Percentiles rank a stretch among this genome's conserved stretches.
These are phyloP conservation scores for Gadus macrocephalus DNA, from an alignment of 2,113 vertebrate species.

Conservation along the genomic window DNA sequence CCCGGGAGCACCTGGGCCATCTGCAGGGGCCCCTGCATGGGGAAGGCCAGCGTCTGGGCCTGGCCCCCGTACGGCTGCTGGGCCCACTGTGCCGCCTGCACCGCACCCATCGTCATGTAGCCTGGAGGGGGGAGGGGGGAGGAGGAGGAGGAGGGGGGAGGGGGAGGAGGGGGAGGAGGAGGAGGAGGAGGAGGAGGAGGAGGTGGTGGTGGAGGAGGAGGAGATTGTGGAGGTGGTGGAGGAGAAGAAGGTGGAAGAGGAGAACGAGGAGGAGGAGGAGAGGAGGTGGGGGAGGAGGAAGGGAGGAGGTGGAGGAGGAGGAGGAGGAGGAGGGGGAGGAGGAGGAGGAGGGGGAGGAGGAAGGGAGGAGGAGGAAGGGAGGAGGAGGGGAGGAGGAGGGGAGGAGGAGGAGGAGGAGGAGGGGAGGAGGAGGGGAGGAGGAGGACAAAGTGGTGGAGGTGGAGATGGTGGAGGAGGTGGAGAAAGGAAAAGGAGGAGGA, in stretches of 20 bases:
- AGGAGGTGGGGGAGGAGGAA: too few relatives aligned
- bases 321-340: not conserved
- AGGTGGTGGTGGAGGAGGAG: not conserved
- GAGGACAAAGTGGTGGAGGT: too few relatives aligned
- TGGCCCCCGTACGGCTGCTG: conserved; percentile 88
- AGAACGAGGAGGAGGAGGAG: not conserved
- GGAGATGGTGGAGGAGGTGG: too few relatives aligned
- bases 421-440: too few relatives aligned
- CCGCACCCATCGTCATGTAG: conserved; percentile 97
- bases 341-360: not conserved
- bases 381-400: too few relatives aligned
- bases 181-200: not conserved
- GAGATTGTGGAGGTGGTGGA: not conserved
- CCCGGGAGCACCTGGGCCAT: conserved; percentile 92
- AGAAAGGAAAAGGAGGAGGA: too few relatives aligned
- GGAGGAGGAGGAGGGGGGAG: not conserved
- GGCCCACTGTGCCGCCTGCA: conserved; percentile 94
- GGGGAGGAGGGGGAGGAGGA: not conserved
- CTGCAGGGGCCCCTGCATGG: conserved; percentile 72
- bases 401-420: too few relatives aligned
- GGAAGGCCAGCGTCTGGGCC: conserved; percentile 87
- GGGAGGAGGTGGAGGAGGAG: not conserved
- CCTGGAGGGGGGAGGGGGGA: conserved; percentile 66
- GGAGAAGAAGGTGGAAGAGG: not conserved
- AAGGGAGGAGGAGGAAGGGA: not conserved